A percentile compares a stretch with the other conserved stretches of the same genome.
These are phyloP conservation scores for Drosophila pullipes DNA, from an alignment of 2,888 invertebrate species.

Conservation along the genomic window DNA sequence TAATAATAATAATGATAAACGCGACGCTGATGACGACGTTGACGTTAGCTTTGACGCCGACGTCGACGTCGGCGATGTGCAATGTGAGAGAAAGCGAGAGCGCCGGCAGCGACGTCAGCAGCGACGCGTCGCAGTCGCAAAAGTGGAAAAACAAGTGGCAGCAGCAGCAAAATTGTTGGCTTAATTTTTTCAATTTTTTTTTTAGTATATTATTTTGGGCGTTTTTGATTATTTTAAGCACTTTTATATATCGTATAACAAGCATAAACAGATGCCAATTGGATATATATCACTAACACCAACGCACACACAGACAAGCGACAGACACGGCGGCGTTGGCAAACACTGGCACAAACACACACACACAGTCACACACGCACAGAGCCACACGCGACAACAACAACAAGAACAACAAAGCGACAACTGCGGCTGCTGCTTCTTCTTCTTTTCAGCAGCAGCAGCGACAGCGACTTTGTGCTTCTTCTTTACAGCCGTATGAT, in stretches of 20 bases:
- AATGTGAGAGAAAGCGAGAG: slow-evolving; percentile 63
- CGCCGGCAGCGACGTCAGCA: slow-evolving; percentile 32
- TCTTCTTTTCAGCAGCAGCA: slow-evolving; percentile 6
- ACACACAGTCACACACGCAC: slow-evolving; percentile 21
- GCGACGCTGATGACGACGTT: slow-evolving; percentile 28
- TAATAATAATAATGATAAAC: slow-evolving; percentile 50
- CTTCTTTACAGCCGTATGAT: slow-evolving; percentile 60
- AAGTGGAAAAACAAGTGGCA: slow-evolving; percentile 72
- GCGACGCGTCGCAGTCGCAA: slow-evolving; percentile 46
- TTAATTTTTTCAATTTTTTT: slow-evolving; percentile 29
- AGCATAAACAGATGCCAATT: slow-evolving; percentile 62
- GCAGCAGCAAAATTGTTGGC: slow-evolving; percentile 36
- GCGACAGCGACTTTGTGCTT: slow-evolving; percentile 50
- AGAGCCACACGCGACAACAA: slow-evolving; percentile 52
- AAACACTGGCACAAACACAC: slow-evolving; percentile 42
- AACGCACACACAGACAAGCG: slow-evolving; percentile 26
- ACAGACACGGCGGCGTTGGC: slow-evolving; percentile 64
- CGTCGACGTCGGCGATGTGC: slow-evolving; percentile 46
- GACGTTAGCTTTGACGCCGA: slow-evolving; percentile 13
- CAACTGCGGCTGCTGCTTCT: slow-evolving; percentile 17
- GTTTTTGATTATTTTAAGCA: slow-evolving; percentile 34
- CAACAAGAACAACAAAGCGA: slow-evolving; percentile 55
- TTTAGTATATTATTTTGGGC: slow-evolving; percentile 6
- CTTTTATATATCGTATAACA: slow-evolving; percentile 23
- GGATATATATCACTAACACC: slow-evolving; percentile 44